Base-by-base conservation (phyloP, 2,888 invertebrate species). In the Drosophila pullipes region DNA sequence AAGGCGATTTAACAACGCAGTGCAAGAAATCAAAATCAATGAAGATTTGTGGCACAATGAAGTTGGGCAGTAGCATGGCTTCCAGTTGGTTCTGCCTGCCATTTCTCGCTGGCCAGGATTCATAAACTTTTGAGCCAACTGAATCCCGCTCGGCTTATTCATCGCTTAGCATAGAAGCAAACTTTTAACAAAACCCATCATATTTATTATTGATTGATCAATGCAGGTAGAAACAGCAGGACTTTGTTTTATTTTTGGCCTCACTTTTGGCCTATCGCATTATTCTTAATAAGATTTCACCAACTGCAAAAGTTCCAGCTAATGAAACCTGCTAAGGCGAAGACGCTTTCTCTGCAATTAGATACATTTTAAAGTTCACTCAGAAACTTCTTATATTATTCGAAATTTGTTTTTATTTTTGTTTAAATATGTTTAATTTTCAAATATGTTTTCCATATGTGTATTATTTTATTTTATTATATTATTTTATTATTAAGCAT, bases 1-100 rank as follows among this genome's bases (percentile, higher is more conserved):
- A 87, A 87, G 90, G 82, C 87, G 87, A 86, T 90, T 90, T 82
- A 74, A 44, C 65, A 57, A 35, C 69, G 53, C 58, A 47, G 59
- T 74, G 74, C 80, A 78, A 83, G 83, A 81, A 88, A 90, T 85
- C 83, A 72, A 87, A 90, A 88, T 88, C 90, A 90, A 85, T 90
- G 85, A 77, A 87, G 90, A 87, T 80, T 89, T 89, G 69, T 62
- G 64, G 64, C 50, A 69, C 69, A 82, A 68, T 69, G 39, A 62
- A 63, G 61, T 62, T 67, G 3, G 53, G 47, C 57, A 53, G 47
- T 33, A 63, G 18, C 58, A 64, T 41, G 81, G 78, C 82, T 80
- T 77, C 78, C 47, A 53, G 41, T 53, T 66, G 57, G 63, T 41
- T 74, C 63, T 59, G 55, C 60, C 58, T 60, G 41, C 57, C 16